Evolutionary conservation across 2,888 invertebrate species (phyloP), one percentile per base, ranked within the genome.

Genomic region (Lysandra bellargus): DNA sequence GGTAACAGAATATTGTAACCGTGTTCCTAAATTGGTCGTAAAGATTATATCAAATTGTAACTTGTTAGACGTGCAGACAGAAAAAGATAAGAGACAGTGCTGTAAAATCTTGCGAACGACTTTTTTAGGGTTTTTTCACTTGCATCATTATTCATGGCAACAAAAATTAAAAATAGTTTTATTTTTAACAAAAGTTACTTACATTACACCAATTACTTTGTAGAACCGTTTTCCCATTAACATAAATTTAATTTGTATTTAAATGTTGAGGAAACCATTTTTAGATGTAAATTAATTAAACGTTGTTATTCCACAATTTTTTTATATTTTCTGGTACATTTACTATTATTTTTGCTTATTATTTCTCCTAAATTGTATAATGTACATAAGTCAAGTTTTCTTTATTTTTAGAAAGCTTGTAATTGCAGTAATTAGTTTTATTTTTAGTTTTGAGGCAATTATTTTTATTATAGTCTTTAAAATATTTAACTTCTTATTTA

Each of bases 181-280:
- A 69, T 69, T 12, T 69, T 69, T 69, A 30, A 14, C 14, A 69
- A 30, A 69, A 69, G 30, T 33, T 69, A 33, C 12, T 5, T 14
- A 9, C 33, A 69, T 5, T 14, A 9, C 33, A 69, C 12, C 33
- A 69, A 69, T 69, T 69, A 69, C 69, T 33, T 33, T 23, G 4
- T 69, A 69, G 30, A 69, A 69, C 69, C 14, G 69, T 69, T 33
- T 33, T 69, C 33, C 14, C 1, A 69, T 69, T 69, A 69, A 30
- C 69, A 69, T 69, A 69, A 69, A 33, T 69, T 33, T 69, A 69
- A 69, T 69, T 69, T 69, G 14, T 69, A 69, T 69, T 69, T 69
- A 69, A 69, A 69, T 69, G 33, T 69, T 69, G 12, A 69, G 69
- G 69, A 69, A 69, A 69, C 30, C 9, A 64, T 69, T 33, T 69